phyloP scores from a whole-genome alignment of 64 coral and sea anemone genomes.

The Hydrozoanthus tunicans region DNA sequence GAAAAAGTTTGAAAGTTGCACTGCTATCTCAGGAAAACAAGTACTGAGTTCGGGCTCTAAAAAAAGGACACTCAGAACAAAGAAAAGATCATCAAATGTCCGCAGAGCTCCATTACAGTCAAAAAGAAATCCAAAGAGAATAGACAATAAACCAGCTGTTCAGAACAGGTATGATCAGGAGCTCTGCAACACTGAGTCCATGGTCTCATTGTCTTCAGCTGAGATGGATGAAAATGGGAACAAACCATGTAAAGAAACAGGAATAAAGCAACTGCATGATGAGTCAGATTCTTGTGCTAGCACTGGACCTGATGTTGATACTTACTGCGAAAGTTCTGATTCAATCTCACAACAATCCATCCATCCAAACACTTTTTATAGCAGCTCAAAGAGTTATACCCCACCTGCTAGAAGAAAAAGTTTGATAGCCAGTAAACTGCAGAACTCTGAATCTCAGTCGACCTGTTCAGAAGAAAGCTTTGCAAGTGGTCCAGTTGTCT shows the following conservation, averaged over 20 bases:
- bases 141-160: neutral
- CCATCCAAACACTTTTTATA: slow-evolving; percentile 43
- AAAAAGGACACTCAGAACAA: slow-evolving; percentile 6
- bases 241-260: neutral
- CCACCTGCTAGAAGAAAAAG: neutral
- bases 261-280: neutral
- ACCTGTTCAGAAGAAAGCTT: slow-evolving; percentile 67
- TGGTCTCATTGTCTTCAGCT: neutral
- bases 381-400: neutral
- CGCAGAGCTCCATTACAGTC: neutral
- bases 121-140: slow-evolving; percentile 3
- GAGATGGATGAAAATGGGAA: slow-evolving; percentile 6
- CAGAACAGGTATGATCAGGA: too few species aligned
- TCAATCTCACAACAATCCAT: neutral
- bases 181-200: neutral
- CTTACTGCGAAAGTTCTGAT: neutral
- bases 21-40: neutral
- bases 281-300: neutral
- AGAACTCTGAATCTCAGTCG: slow-evolving; percentile 36
- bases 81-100: neutral
- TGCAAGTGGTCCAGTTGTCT: slow-evolving; percentile 65
- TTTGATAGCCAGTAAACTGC: neutral
- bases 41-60: neutral
- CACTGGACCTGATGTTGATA: neutral
- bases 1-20: slow-evolving; percentile 20